phyloP scores from a whole-genome alignment of 2,113 vertebrate species.

The chimpanzee (Pan troglodytes) region NHGRI_mPanTro3-v2.1_pri NC_072414.2:90986001-90986500 shows the following conservation, averaged over 20 bases:
- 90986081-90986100: background rate
- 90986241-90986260: slow-evolving; percentile 62
- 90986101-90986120: background rate
- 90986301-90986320: slow-evolving; percentile 75
- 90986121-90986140: background rate
- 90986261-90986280: slow-evolving; percentile 53
- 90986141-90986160: background rate
- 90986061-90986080: background rate
- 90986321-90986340: slow-evolving; percentile 60
- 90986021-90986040: background rate
- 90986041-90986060: background rate
- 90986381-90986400: background rate
- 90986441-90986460: background rate
- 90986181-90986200: background rate
- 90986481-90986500: background rate
- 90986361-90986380: background rate
- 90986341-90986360: slow-evolving; percentile 50
- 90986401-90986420: background rate
- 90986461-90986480: background rate
- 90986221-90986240: background rate
- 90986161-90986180: background rate
- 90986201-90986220: background rate
- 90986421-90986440: background rate
- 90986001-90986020: background rate
- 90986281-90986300: slow-evolving; percentile 75